phyloP scores from a whole-genome alignment of 2,113 vertebrate genomes.

The Aphyosemion australe region DNA sequence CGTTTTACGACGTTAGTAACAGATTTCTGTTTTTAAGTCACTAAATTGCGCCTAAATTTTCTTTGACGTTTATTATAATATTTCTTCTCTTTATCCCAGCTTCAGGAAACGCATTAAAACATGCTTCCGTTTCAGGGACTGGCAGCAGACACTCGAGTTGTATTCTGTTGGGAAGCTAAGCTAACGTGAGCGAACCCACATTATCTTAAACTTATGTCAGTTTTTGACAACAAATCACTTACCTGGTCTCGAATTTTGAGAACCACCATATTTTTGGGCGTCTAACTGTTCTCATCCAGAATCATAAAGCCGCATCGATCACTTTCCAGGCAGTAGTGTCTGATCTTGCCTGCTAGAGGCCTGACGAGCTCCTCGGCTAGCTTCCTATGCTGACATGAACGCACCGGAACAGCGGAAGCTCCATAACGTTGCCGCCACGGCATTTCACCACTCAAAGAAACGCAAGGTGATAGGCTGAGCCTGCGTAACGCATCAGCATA shows the following conservation, averaged over 20 bases:
- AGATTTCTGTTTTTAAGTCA: not conserved
- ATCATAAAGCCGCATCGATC: constrained; percentile 42
- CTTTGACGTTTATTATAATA: not conserved
- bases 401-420: constrained; percentile 70
- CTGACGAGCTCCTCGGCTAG: constrained; percentile 70
- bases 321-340: constrained; percentile 45
- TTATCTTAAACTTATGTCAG: constrained; percentile 39
- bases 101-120: constrained; percentile 11
- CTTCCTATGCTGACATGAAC: constrained; percentile 67
- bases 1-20: constrained; percentile 6
- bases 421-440: constrained; percentile 76
- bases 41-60: not conserved
- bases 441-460: constrained; percentile 39
- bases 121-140: constrained; percentile 39
- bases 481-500: not conserved
- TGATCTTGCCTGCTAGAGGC: constrained; percentile 59
- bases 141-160: constrained; percentile 45
- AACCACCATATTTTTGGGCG: constrained; percentile 80
- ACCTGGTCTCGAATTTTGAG: constrained; percentile 85
- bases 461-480: constrained; percentile 37
- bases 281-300: constrained; percentile 72
- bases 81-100: not conserved
- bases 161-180: constrained; percentile 46
- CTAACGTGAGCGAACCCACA: constrained; percentile 42
- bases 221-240: constrained; percentile 45